Conservation (phyloP, 2,888 invertebrate species). For the Rotaria socialis region DNA sequence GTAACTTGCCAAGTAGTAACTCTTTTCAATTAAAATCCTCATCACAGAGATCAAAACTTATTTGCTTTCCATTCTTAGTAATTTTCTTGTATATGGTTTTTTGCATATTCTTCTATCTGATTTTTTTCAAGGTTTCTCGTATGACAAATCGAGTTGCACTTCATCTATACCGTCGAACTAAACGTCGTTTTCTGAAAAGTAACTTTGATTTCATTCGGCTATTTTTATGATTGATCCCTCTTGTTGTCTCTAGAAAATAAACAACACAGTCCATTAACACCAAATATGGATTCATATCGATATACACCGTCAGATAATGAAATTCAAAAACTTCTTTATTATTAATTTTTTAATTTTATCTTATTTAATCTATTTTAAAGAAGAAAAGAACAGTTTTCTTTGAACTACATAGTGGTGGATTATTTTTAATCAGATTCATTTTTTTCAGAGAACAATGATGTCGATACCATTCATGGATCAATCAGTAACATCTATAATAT, state of each 20-base stretch:
- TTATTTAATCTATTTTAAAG: background rate
- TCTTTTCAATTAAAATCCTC: background rate
- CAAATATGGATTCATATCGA: background rate
- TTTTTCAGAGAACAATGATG: background rate
- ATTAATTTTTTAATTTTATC: background rate
- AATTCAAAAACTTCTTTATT: background rate
- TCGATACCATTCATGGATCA: slow-evolving; percentile 20
- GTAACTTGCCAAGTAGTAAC: background rate
- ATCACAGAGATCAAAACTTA: background rate
- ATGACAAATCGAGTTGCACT: background rate
- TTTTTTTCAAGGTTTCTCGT: background rate
- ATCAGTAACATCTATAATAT: background rate
- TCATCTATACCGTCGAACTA: background rate
- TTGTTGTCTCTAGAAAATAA: background rate
- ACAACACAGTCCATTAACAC: background rate
- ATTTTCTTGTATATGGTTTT: background rate
- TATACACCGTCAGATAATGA: background rate
- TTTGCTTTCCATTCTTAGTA: background rate
- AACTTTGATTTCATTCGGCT: background rate
- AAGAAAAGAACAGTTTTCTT: background rate
- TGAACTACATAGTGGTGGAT: background rate
- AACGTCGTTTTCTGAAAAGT: background rate
- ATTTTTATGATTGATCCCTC: too few species aligned
- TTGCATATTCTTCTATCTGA: background rate
- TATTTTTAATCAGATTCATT: background rate